These are phyloP conservation scores for Apodemia mormo DNA, from an alignment of 2,888 invertebrate species.

Conservation along the genomic window DNA sequence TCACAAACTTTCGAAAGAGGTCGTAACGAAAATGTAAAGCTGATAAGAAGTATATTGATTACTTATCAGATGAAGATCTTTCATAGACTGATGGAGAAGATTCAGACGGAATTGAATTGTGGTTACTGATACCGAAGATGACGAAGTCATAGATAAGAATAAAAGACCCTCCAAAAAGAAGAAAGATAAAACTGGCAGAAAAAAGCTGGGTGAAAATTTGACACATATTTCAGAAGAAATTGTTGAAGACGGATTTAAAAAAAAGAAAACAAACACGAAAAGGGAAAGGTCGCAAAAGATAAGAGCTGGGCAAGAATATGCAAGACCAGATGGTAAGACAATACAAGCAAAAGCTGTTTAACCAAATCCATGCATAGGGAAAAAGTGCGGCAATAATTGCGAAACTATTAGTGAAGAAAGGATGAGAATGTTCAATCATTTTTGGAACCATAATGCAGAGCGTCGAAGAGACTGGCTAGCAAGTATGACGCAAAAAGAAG, in stretches of 20 bases:
- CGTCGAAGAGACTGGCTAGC: slow-evolving; percentile 14
- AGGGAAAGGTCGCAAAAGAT: slow-evolving; percentile 18
- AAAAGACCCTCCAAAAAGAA: background rate
- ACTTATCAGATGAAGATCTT: slow-evolving; percentile 20
- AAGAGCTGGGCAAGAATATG: slow-evolving; percentile 2
- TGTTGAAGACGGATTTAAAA: slow-evolving; percentile 25
- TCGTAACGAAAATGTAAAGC: slow-evolving; percentile 11
- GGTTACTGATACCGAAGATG: slow-evolving; percentile 10
- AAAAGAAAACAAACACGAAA: slow-evolving; percentile 27
- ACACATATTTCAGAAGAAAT: slow-evolving; percentile 9
- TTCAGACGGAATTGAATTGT: slow-evolving; percentile 12
- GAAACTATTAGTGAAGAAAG: slow-evolving; percentile 21
- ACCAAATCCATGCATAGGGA: slow-evolving; percentile 28
- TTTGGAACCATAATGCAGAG: slow-evolving; percentile 25
- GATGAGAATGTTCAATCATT: slow-evolving; percentile 29
- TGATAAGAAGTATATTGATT: slow-evolving; percentile 11
- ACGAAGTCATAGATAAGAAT: background rate
- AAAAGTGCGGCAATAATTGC: slow-evolving; percentile 7
- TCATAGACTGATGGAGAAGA: slow-evolving; percentile 18
- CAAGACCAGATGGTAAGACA: slow-evolving; percentile 14
- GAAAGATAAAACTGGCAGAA: background rate
- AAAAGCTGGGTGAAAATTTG: background rate
- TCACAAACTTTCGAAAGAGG: background rate
- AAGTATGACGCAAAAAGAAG: slow-evolving; percentile 7
- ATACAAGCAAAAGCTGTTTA: slow-evolving; percentile 21